A percentile compares a stretch with the other conserved stretches of the same genome.
phyloP scores from a whole-genome alignment of 2,113 vertebrate species.

The Notiomystis cincta region DNA sequence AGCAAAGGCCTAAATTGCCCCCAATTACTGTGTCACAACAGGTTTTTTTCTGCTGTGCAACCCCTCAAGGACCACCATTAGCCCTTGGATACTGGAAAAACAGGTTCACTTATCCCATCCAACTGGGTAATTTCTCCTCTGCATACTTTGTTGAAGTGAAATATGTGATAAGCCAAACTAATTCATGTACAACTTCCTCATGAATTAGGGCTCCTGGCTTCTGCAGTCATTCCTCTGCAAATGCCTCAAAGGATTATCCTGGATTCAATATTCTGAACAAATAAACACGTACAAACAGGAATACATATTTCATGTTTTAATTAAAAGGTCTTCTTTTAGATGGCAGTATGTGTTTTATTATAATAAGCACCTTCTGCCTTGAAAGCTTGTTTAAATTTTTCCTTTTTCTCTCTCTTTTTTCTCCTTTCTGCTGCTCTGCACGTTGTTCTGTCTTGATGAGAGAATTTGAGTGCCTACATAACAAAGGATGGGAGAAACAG shows the following conservation, averaged over 20 bases:
- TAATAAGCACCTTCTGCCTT: neutral
- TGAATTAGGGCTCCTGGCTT: constrained; percentile 28
- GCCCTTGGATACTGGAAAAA: neutral
- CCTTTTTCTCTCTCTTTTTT: neutral
- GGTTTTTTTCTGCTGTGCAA: neutral
- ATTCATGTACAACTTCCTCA: neutral
- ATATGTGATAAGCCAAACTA: constrained; percentile 19
- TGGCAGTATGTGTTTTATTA: neutral
- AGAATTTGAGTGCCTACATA: neutral
- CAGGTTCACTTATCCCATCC: neutral
- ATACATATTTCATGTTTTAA: constrained; percentile 20
- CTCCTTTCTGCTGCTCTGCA: neutral
- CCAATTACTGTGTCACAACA: neutral
- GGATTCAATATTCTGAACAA: constrained; percentile 35
- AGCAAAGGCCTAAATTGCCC: neutral
- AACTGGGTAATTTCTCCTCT: neutral
- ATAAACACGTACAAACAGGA: constrained; percentile 1
- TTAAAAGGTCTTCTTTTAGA: constrained; percentile 1
- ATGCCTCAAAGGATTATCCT: constrained; percentile 61
- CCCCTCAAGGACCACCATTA: neutral
- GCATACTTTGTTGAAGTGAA: constrained; percentile 8
- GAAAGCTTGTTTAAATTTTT: neutral
- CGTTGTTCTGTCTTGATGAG: neutral
- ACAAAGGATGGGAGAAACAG: neutral
- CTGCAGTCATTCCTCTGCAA: constrained; percentile 36